These are phyloP conservation scores for Bubo bubo DNA, from an alignment of 2,113 vertebrate genomes.

Conservation along the genomic window DNA sequence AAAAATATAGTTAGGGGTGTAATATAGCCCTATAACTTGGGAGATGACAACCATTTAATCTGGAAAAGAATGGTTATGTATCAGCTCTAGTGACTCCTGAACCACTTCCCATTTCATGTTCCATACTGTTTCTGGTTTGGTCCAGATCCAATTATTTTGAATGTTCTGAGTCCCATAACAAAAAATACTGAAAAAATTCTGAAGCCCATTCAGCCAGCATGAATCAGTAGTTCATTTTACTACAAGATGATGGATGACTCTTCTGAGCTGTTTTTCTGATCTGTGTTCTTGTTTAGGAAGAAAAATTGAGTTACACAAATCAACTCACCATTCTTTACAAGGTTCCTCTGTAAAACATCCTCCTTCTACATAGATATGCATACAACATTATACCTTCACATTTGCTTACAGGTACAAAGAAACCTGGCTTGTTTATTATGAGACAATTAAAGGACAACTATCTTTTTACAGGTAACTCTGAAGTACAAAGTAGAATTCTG, in stretches of 20 bases:
- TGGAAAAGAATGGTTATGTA: background rate
- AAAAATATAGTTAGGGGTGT: background rate
- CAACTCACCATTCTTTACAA: background rate
- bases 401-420: background rate
- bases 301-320: background rate
- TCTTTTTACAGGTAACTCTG: background rate
- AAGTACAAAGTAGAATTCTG: background rate
- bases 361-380: background rate
- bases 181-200: background rate
- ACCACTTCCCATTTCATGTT: background rate
- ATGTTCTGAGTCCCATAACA: background rate
- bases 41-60: background rate
- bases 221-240: background rate
- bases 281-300: background rate
- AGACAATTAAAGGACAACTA: background rate
- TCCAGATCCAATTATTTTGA: background rate
- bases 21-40: background rate
- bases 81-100: background rate
- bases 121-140: background rate
- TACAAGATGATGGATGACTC: background rate
- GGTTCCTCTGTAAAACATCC: background rate
- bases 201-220: background rate
- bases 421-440: background rate
- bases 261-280: background rate
- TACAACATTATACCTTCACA: background rate